Percentiles rank a stretch among this genome's conserved stretches.
Evolutionary conservation across 35 echinoderm and acorn worm genomes (phyloP).

Genomic region (Lytechinus pictus): DNA sequence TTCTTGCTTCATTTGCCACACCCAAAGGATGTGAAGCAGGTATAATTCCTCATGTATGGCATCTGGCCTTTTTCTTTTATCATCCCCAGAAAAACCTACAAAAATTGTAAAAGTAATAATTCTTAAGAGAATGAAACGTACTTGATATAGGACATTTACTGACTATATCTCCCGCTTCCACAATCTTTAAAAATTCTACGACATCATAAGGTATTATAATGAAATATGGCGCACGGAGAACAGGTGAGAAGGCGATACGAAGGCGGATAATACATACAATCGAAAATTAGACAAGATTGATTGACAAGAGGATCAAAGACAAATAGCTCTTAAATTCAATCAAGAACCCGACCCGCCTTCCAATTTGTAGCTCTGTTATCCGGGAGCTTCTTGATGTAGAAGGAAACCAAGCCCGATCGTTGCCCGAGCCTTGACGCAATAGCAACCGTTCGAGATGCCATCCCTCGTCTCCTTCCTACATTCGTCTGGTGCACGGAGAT

Average conservation of each 20-base stretch:
- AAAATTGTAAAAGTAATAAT: too few species aligned
- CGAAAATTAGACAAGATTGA: slow-evolving; percentile 50
- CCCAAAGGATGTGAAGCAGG: too few species aligned
- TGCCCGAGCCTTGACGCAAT: slow-evolving; percentile 26
- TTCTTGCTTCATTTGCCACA: too few species aligned
- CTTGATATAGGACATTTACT: background rate
- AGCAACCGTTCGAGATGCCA: background rate
- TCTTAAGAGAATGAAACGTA: too few species aligned
- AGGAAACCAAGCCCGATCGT: slow-evolving; percentile 33
- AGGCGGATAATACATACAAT: slow-evolving; percentile 47
- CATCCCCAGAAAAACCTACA: too few species aligned
- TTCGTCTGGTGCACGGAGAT: background rate
- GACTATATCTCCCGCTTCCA: background rate
- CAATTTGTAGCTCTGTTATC: slow-evolving; percentile 52
- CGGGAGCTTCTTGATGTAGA: slow-evolving; percentile 27
- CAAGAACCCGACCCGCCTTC: slow-evolving; percentile 28
- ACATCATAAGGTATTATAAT: background rate
- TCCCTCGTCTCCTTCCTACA: background rate
- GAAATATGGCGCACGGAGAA: background rate
- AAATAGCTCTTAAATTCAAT: slow-evolving; percentile 57
- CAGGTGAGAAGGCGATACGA: slow-evolving; percentile 26
- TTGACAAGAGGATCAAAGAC: slow-evolving; percentile 52
- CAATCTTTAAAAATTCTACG: background rate
- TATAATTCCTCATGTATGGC: too few species aligned
- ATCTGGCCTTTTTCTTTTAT: too few species aligned